Percentiles rank a stretch among this genome's conserved stretches.
These are phyloP conservation scores for Lacerta bilineata DNA, from an alignment of 2,797 vertebrate genomes.

Conservation along the genomic window DNA sequence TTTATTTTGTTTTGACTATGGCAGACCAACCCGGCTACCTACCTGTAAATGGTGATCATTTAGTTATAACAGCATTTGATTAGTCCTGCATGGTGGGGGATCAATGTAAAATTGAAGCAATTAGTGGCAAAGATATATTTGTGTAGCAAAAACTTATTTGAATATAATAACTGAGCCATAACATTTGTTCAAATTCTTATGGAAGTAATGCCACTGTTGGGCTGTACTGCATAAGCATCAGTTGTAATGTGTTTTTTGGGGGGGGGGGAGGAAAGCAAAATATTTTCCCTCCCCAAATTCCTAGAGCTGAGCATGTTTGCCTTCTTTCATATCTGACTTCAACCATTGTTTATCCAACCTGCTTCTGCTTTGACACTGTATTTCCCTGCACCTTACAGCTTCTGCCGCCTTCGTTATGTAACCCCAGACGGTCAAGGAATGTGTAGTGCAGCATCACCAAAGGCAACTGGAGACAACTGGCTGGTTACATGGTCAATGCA, in stretches of 20 bases:
- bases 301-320: neutral
- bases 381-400: neutral
- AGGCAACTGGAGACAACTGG: neutral
- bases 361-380: neutral
- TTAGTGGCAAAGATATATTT: neutral
- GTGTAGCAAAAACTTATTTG: neutral
- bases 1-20: no score
- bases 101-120: rapidly evolving
- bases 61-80: neutral
- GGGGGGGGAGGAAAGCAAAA: neutral
- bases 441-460: neutral
- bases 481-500: neutral
- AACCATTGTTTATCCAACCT: neutral
- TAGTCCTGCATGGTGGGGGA: no score
- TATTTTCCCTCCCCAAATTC: neutral
- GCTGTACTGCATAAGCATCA: neutral
- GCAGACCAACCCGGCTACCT: no score
- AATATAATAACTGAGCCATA: neutral
- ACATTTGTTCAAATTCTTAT: neutral
- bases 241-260: neutral
- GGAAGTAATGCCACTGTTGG: neutral
- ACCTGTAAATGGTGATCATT: rapidly evolving
- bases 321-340: neutral
- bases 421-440: neutral
- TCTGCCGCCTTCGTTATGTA: neutral